A percentile compares a stretch with the other conserved stretches of the same genome.
Evolutionary conservation across 1,140 invertebrate genomes (phyloP).

Genomic region (Drosophila navojoa): DNA sequence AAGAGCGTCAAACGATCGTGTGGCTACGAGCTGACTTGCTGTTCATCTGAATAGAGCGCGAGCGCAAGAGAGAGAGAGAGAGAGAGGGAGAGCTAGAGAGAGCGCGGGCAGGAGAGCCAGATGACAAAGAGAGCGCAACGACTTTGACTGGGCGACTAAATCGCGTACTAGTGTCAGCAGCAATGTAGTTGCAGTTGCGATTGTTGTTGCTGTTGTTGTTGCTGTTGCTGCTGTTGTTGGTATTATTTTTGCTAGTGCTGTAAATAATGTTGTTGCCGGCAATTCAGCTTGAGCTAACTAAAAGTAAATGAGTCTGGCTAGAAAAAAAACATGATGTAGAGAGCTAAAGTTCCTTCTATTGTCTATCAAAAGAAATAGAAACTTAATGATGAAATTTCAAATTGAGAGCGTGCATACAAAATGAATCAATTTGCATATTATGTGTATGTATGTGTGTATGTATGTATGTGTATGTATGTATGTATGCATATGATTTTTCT

Average conservation of each 20-base stretch:
- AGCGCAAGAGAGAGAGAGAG: neutral
- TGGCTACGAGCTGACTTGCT: neutral
- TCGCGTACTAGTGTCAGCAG: slow-evolving; percentile 17
- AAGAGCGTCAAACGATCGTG: slow-evolving; percentile 14
- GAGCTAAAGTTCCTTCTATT: neutral
- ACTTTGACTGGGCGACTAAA: slow-evolving; percentile 19
- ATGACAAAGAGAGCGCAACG: slow-evolving; percentile 47
- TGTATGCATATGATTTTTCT: no score
- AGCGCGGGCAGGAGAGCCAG: slow-evolving; percentile 1
- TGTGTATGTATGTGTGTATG: no score
- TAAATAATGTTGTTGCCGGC: slow-evolving; percentile 4
- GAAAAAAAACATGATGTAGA: neutral
- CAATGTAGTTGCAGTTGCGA: slow-evolving; percentile 4
- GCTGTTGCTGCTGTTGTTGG: slow-evolving; percentile 6
- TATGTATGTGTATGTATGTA: no score
- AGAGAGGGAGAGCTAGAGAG: neutral
- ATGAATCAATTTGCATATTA: no score
- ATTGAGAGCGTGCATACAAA: no score
- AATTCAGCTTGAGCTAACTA: slow-evolving; percentile 2
- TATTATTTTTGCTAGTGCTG: slow-evolving; percentile 9
- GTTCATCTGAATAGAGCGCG: slow-evolving; percentile 7
- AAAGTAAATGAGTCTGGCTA: neutral
- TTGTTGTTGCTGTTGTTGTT: slow-evolving; percentile 14
- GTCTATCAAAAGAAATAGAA: neutral
- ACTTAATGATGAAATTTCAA: no score